These are phyloP conservation scores for Protomyctophum bolini DNA, from an alignment of 2,113 vertebrate species.

Conservation along the genomic window DNA sequence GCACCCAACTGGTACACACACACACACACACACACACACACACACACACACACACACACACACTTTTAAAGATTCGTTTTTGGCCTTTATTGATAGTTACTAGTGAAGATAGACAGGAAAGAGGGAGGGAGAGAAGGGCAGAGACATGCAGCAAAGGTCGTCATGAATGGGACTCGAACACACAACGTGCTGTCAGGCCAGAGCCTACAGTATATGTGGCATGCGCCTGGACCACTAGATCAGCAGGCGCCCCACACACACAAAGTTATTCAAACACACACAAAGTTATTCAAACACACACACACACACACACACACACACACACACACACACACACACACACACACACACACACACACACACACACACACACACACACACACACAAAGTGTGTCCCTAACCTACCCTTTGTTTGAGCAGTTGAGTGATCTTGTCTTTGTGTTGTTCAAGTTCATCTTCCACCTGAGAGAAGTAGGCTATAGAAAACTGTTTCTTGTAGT, in stretches of 20 bases:
- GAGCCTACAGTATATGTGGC: too few species aligned
- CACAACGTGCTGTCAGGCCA: too few species aligned
- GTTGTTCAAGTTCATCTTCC: constrained; percentile 85
- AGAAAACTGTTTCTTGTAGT: constrained; percentile 84
- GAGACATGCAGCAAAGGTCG: too few species aligned
- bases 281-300: constrained; percentile 19
- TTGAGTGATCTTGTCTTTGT: constrained; percentile 73
- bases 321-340: background rate
- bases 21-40: constrained; percentile 19
- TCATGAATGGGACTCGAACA: too few species aligned
- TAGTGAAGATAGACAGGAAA: too few species aligned
- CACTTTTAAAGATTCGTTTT: background rate
- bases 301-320: constrained; percentile 3
- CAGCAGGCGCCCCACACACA: background rate
- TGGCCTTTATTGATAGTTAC: too few species aligned
- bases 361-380: background rate
- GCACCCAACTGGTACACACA: constrained; percentile 62
- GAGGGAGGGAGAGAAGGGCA: too few species aligned
- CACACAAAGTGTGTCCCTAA: background rate
- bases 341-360: constrained; percentile 5
- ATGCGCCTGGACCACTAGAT: too few species aligned
- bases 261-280: constrained; percentile 1
- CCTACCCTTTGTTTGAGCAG: constrained; percentile 86
- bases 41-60: background rate
- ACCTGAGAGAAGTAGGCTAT: constrained; percentile 84